Evolutionary conservation across 2,797 vertebrate species (phyloP), one percentile per base, ranked within the genome.

Genomic region (Rhinatrema bivittatum): DNA sequence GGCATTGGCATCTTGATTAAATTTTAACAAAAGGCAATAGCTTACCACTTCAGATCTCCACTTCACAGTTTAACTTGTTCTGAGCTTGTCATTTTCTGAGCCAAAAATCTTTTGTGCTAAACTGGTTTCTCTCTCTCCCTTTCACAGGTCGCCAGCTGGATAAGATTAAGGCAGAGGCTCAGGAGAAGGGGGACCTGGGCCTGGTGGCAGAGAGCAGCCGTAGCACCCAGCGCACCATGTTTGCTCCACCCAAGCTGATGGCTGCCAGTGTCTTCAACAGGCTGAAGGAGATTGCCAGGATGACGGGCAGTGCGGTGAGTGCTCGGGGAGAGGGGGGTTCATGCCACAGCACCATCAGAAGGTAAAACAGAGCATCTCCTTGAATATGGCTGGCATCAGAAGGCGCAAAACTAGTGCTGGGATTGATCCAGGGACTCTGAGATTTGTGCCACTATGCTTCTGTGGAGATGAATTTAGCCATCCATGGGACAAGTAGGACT

Each of bases 191-290:
- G 1, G 91, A 96, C 14, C 38, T 94, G 46, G 92, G 91, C 35
- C 76, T 94, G 10, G 91, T 96, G 57, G 92, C 90, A 0, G 91
- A 94, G 75, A 90, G 72, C 52, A 93, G 90, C 61, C 89, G 91
- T 40, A 88, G 87, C 69, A 94, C 88, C 52, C 91, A 94, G 64
- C 80, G 89, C 35, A 91, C 74, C 38, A 85, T 94, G 91, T 84
- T 93, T 62, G 74, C 85, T 1, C 91, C 90, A 0, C 87, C 88
- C 5, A 84, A 70, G 5, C 86, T 96, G 51, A 87, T 78, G 2
- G 83, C 75, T 15, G 28, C 61, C 3, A 82, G 84, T 6, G 90
- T 96, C 50, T 89, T 92, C 47, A 44, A 49, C 76, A 91, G 88
- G 56, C 75, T 96, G 42, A 87, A 79, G 25, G 91, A 94, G 54